Base-by-base conservation (phyloP, 1,140 invertebrate genomes). In the Drosophila santomea region DNA sequence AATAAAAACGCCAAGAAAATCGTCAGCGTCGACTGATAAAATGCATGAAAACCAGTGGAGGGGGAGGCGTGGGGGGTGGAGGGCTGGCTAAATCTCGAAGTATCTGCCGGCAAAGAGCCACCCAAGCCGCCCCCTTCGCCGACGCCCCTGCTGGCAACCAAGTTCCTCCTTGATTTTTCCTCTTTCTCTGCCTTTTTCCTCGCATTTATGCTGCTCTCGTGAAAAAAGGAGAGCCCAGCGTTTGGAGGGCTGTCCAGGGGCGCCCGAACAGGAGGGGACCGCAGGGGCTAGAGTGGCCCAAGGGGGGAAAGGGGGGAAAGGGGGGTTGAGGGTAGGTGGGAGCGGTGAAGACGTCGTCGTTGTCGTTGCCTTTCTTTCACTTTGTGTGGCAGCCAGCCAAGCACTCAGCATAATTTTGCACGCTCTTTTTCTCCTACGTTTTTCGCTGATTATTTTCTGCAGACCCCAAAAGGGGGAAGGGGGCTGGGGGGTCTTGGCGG, bases 331-430 rank as follows among this genome's bases (percentile, higher is more conserved):
- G 23, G 15, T 1, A 3, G 6, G 23, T n/a, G 50, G 51, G 20
- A 48, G 44, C 45, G 68, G 50, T 38, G 50, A 74, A 56, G 72
- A 51, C 57, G 71, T 61, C 35, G 62, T 41, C 52, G 72, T 75
- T 56, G 67, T 44, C 64, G 74, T 72, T 84, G 76, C 74, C 71
- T 74, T 80, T 86, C 82, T 86, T 86, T 86, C 82, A 86, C 82
- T 86, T 86, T 86, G 83, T 76, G 78, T 85, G 81, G 82, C 82
- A 85, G 81, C 73, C 82, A 85, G 81, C 81, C 81, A 85, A 85
- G 82, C 82, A 86, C 83, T 86, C 83, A 86, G 84, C 83, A 86
- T 86, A 86, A 86, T 86, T 83, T 86, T 86, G 83, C 83, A 86
- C 83, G 84, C 83, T 86, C 83, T 86, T 86, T 75, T 86, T 86